These are phyloP conservation scores for Prionace glauca DNA, from an alignment of 2,797 vertebrate genomes.

Conservation along the genomic window DNA sequence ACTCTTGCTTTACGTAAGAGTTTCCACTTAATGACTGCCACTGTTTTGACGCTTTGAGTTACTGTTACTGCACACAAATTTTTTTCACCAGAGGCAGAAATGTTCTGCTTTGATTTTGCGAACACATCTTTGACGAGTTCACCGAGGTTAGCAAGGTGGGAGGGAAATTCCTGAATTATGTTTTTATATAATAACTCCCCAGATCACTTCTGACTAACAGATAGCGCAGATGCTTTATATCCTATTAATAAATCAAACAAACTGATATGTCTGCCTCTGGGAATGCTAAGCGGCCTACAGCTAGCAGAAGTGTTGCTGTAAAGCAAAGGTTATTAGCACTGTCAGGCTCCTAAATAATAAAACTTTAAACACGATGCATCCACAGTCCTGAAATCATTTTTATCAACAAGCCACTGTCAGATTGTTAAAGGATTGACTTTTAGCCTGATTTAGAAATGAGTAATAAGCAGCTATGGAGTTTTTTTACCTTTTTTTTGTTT, in stretches of 20 bases:
- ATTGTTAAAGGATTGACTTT: neutral
- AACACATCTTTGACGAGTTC: neutral
- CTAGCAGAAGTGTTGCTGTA: neutral
- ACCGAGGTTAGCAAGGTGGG: neutral
- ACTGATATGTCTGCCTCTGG: neutral
- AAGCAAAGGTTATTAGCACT: neutral
- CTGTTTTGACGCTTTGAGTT: neutral
- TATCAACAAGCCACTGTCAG: neutral
- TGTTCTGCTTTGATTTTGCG: neutral
- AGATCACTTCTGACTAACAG: neutral
- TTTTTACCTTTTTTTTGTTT: neutral
- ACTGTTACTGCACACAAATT: neutral
- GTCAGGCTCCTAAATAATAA: neutral
- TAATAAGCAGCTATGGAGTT: neutral
- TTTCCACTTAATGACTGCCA: neutral
- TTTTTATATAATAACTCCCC: neutral
- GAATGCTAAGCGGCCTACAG: neutral
- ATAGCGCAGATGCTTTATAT: neutral
- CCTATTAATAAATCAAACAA: slow-evolving; percentile 3
- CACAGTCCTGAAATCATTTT: neutral
- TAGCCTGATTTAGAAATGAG: neutral
- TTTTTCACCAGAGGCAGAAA: neutral
- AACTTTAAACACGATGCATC: no score
- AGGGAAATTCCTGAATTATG: neutral
- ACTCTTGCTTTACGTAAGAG: neutral